Percentiles rank a stretch among this genome's conserved stretches.
Conservation (phyloP, 2,888 invertebrate genomes). For the Aspidapion aeneum region DNA sequence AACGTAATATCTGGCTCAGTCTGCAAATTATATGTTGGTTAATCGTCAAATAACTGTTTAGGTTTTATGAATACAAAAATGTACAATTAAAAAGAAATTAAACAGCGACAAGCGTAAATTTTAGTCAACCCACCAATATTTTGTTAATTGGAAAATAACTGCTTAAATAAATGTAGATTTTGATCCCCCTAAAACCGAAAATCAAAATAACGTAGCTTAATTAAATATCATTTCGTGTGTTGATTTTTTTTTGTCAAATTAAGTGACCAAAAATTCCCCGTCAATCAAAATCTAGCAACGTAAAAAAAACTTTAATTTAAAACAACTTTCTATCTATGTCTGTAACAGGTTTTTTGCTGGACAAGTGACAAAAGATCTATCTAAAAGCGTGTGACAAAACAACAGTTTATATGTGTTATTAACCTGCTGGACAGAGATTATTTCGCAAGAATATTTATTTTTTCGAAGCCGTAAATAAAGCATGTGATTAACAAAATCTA, state of each 20-base stretch:
- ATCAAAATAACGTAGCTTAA: not conserved
- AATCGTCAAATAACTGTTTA: conserved; percentile 24
- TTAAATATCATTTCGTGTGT: not conserved
- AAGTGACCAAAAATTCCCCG: not conserved
- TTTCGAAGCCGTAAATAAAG: not conserved
- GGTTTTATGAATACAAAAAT: conserved; percentile 17
- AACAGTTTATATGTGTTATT: not conserved
- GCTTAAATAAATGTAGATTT: not conserved
- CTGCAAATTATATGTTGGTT: conserved; percentile 20
- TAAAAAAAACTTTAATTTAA: not conserved
- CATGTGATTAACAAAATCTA: not conserved
- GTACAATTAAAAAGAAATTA: conserved; percentile 21
- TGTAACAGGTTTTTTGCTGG: not conserved
- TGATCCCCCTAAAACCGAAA: not conserved
- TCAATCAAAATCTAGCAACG: not conserved
- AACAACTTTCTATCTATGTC: not conserved
- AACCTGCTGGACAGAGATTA: not conserved
- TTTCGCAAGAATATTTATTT: not conserved
- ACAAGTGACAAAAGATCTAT: not conserved
- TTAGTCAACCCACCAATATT: conserved; percentile 4
- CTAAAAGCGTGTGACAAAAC: not conserved
- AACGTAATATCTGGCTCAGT: conserved; percentile 20
- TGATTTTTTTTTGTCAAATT: not conserved
- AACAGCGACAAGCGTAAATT: conserved; percentile 1
- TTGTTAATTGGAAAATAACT: conserved; percentile 17